These are phyloP conservation scores for Apogon hyalosoma DNA, from an alignment of 2,797 vertebrate species.

Conservation along the genomic window DNA sequence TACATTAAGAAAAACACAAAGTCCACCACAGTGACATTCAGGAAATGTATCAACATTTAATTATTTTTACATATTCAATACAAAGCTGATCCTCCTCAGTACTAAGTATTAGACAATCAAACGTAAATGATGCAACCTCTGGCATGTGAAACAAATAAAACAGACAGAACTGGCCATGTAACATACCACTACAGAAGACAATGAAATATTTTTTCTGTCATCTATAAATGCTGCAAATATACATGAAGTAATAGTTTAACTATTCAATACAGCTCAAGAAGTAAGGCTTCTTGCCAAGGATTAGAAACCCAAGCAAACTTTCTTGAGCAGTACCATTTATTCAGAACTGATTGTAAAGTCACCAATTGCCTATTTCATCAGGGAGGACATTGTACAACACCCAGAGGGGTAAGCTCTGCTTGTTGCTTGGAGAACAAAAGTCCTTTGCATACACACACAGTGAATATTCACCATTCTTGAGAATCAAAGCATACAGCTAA, in stretches of 20 bases:
- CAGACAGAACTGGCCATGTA: constrained; percentile 46
- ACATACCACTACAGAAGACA: constrained; percentile 51
- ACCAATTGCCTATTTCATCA: constrained; percentile 28
- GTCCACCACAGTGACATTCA: constrained; percentile 61
- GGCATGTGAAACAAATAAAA: constrained; percentile 49
- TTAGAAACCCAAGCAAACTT: constrained; percentile 55
- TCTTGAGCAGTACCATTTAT: constrained; percentile 43
- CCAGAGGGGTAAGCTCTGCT: constrained; percentile 48
- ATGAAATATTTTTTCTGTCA: constrained; percentile 31
- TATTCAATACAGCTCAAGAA: constrained; percentile 58
- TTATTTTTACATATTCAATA: constrained; percentile 72
- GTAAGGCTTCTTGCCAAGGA: constrained; percentile 62
- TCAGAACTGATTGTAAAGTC: constrained; percentile 44
- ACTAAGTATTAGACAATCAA: constrained; percentile 40
- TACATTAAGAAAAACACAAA: constrained; percentile 50
- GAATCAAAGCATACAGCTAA: constrained; percentile 35
- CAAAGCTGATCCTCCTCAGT: constrained; percentile 67
- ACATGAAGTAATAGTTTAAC: constrained; percentile 38
- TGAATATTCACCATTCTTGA: constrained; percentile 40
- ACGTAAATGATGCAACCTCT: constrained; percentile 28
- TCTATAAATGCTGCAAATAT: constrained; percentile 49
- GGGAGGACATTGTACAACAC: constrained; percentile 32
- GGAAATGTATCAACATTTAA: constrained; percentile 82
- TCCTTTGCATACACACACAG: constrained; percentile 28
- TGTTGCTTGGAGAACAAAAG: constrained; percentile 33